These are phyloP conservation scores for Cottus gobio DNA, from an alignment of 2,113 vertebrate species.

Conservation along the genomic window DNA sequence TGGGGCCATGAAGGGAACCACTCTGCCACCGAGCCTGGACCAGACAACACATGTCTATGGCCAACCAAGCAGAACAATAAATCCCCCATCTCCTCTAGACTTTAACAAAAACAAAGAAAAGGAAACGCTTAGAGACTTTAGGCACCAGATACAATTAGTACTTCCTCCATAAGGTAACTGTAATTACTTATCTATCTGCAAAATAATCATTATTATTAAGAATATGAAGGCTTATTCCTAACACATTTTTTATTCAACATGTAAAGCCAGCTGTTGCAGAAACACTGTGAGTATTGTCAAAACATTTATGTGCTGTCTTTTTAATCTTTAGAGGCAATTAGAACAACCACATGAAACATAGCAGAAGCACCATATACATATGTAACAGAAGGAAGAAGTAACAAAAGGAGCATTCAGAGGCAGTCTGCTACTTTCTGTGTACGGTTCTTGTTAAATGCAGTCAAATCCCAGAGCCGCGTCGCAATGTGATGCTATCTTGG, in stretches of 20 bases:
- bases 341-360: background rate
- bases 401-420: background rate
- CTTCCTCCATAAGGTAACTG: background rate
- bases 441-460: conserved; percentile 41
- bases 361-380: background rate
- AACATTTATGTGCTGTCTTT: background rate
- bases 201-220: background rate
- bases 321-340: background rate
- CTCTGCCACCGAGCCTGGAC: conserved; percentile 55
- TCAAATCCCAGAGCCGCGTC: conserved; percentile 48
- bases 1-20: conserved; percentile 62
- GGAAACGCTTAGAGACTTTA: conserved; percentile 2
- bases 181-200: background rate
- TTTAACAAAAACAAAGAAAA: conserved; percentile 28
- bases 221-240: background rate
- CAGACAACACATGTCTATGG: conserved; percentile 67
- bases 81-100: conserved; percentile 44
- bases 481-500: conserved; percentile 53
- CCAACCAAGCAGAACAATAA: conserved; percentile 74
- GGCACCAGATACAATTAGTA: background rate
- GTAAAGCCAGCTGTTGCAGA: background rate
- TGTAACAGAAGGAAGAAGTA: background rate
- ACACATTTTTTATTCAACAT: background rate
- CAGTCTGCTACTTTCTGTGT: background rate
- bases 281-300: background rate